Evolutionary conservation across 2,888 invertebrate species (phyloP).

Genomic region (Leptarthrus brevirostris): DNA sequence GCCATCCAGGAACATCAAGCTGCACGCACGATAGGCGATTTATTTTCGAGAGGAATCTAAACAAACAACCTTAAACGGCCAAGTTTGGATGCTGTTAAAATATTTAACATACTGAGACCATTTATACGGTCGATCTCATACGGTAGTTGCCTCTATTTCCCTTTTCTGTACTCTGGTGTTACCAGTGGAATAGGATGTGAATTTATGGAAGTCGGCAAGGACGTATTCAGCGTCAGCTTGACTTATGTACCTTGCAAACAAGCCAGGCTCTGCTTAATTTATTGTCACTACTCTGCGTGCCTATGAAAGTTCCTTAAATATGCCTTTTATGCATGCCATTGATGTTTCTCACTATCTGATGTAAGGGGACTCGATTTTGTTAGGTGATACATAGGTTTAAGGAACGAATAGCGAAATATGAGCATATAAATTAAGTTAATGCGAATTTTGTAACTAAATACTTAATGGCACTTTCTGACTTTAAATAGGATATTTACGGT

Average conservation of each 20-base stretch:
- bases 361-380: constrained; percentile 13
- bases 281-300: constrained; percentile 42
- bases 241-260: constrained; percentile 42
- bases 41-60: constrained; percentile 20
- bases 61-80: not conserved
- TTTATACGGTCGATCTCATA: constrained; percentile 19
- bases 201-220: constrained; percentile 38
- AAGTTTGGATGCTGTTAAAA: not conserved
- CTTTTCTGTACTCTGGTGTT: not conserved
- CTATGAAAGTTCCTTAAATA: constrained; percentile 42
- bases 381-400: not conserved
- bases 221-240: constrained; percentile 40
- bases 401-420: too few relatives aligned
- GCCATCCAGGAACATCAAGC: not conserved
- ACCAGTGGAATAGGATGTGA: constrained; percentile 13
- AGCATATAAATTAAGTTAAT: too few relatives aligned
- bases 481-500: too few relatives aligned
- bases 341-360: constrained; percentile 38
- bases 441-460: too few relatives aligned
- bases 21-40: constrained; percentile 42
- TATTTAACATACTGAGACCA: constrained; percentile 14
- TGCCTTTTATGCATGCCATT: constrained; percentile 18
- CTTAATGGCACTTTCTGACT: too few relatives aligned
- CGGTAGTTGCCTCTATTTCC: not conserved
- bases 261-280: constrained; percentile 21